phyloP scores from a whole-genome alignment of 2,888 invertebrate genomes.

The Bombylius major region DNA sequence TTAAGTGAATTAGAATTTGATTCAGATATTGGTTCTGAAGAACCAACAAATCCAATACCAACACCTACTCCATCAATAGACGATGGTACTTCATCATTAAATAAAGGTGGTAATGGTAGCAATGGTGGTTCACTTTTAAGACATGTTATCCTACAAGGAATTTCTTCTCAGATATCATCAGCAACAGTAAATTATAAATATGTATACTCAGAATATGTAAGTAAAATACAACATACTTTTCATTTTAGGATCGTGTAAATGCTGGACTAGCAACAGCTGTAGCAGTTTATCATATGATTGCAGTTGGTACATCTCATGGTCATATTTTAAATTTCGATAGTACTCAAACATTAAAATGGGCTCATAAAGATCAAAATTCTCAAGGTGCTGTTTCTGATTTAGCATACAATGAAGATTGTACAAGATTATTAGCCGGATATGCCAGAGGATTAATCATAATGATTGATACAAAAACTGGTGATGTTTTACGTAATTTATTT shows the following conservation, averaged over 20 bases:
- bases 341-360: conserved; percentile 83
- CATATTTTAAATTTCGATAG: conserved; percentile 75
- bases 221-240: not conserved
- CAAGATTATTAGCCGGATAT: conserved; percentile 65
- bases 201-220: not conserved
- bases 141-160: conserved; percentile 71
- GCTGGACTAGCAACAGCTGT: conserved; percentile 80
- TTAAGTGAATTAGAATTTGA: conserved; percentile 60
- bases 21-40: conserved; percentile 42
- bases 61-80: conserved; percentile 37
- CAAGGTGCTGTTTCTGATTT: conserved; percentile 72
- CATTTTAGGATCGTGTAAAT: conserved; percentile 64
- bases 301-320: conserved; percentile 92
- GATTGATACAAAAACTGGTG: conserved; percentile 74
- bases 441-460: conserved; percentile 78
- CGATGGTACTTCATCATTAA: conserved; percentile 16
- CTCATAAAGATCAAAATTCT: conserved; percentile 48
- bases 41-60: conserved; percentile 23
- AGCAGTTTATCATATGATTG: conserved; percentile 65
- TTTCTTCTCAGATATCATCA: conserved; percentile 77
- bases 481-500: conserved; percentile 56
- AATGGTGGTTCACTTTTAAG: conserved; percentile 53
- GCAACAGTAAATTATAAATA: conserved; percentile 53
- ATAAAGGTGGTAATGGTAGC: conserved; percentile 32
- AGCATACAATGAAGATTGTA: conserved; percentile 77